A percentile compares a stretch with the other conserved stretches of the same genome.
These are phyloP conservation scores for Aeoliscus strigatus DNA, from an alignment of 2,797 vertebrate species.

Conservation along the genomic window DNA sequence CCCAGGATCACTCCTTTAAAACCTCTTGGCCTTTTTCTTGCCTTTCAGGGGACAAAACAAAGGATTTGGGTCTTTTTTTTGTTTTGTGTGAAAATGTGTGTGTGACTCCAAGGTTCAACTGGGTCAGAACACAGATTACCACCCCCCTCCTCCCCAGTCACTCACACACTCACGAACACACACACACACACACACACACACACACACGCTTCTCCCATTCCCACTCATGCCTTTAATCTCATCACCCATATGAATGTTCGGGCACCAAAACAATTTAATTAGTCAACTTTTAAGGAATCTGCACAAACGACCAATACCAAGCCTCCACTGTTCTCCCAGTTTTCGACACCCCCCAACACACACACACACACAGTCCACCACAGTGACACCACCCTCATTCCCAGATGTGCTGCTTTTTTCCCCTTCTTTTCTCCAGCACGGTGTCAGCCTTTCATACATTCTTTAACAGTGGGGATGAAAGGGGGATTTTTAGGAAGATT, in stretches of 20 bases:
- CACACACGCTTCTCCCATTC: constrained; percentile 14
- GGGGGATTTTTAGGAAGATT: constrained; percentile 99
- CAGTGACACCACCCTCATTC: constrained; percentile 64
- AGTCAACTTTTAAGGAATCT: constrained; percentile 85
- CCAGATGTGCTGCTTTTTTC: constrained; percentile 73
- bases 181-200: constrained; percentile 4
- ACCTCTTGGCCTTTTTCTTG: constrained; percentile 57
- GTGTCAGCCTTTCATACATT: constrained; percentile 97
- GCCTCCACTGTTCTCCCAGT: constrained; percentile 2
- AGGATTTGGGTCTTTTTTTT: constrained; percentile 53
- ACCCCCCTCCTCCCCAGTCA: constrained; percentile 1
- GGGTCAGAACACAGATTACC: constrained; percentile 69
- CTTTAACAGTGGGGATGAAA: constrained; percentile 99
- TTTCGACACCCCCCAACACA: too few species aligned
- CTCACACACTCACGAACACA: constrained; percentile 3
- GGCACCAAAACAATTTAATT: constrained; percentile 95
- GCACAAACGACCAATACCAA: constrained; percentile 30
- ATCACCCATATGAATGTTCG: constrained; percentile 89
- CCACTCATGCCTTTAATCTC: constrained; percentile 84
- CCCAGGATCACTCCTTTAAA: constrained; percentile 64
- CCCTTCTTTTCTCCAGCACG: constrained; percentile 68
- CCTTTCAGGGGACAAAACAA: constrained; percentile 67
- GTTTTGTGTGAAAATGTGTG: constrained; percentile 38
- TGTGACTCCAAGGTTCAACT: constrained; percentile 49
- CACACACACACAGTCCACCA: constrained; percentile 13